phyloP scores from a whole-genome alignment of 2,888 invertebrate genomes.

The Troides oblongomaculatus region DNA sequence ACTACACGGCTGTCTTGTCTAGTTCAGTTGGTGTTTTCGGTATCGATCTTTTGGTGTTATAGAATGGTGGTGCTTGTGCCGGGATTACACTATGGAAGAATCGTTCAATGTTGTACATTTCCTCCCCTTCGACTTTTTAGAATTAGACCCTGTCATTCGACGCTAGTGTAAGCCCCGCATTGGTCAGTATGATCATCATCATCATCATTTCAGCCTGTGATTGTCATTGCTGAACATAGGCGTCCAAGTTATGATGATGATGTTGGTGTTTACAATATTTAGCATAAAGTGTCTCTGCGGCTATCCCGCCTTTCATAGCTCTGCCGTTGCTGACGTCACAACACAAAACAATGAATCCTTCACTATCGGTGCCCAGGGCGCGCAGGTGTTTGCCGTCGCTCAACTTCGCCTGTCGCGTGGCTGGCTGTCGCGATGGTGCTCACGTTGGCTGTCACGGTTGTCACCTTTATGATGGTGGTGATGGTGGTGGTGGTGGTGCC shows the following conservation, averaged over 20 bases:
- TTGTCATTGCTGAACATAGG: not conserved
- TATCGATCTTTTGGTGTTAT: not conserved
- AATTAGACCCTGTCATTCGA: not conserved
- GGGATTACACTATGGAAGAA: not conserved
- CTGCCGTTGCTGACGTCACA: not conserved
- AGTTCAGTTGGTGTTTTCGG: not conserved
- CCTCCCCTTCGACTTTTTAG: not conserved
- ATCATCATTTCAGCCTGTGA: not conserved
- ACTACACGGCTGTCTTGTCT: not conserved
- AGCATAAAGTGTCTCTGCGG: not conserved
- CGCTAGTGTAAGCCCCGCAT: not conserved
- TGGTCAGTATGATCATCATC: not conserved
- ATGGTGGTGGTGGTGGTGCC: slow-evolving; percentile 39
- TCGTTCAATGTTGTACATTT: not conserved
- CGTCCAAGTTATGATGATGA: not conserved
- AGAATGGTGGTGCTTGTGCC: not conserved
- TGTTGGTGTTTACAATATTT: not conserved
- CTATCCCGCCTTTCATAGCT: not conserved
- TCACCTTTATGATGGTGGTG: slow-evolving; percentile 34
- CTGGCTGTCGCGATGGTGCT: slow-evolving; percentile 23
- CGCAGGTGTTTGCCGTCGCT: slow-evolving; percentile 25
- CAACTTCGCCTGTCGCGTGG: slow-evolving; percentile 27
- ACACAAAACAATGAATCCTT: slow-evolving; percentile 12
- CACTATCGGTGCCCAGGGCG: slow-evolving; percentile 8
- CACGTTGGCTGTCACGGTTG: slow-evolving; percentile 31